phyloP scores from a whole-genome alignment of 2,113 vertebrate genomes.

The Micromys minutus region DNA sequence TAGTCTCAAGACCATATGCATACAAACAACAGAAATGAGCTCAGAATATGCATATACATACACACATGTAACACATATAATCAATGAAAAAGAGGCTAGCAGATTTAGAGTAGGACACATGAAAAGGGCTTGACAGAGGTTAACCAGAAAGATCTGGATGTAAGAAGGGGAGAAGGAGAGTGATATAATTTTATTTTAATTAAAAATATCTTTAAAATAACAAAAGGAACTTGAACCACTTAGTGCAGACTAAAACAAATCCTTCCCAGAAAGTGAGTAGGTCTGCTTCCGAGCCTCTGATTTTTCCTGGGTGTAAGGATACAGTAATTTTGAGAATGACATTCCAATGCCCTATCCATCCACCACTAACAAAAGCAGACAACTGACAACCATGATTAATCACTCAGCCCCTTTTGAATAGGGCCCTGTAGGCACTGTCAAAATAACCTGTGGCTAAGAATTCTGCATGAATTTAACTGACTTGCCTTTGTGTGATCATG shows the following conservation, averaged over 20 bases:
- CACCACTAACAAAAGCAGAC: not conserved
- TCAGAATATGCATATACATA: not conserved
- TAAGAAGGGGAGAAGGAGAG: too few species aligned
- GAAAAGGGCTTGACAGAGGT: not conserved
- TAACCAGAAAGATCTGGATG: not conserved
- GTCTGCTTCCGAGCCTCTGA: not conserved
- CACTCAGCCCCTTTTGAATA: not conserved
- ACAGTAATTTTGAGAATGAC: not conserved
- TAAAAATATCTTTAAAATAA: not conserved
- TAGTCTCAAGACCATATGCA: not conserved
- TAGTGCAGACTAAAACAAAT: not conserved
- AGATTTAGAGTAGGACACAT: not conserved
- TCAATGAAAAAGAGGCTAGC: not conserved
- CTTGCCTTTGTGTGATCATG: not conserved
- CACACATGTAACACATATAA: not conserved
- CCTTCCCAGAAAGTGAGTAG: not conserved
- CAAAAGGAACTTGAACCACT: not conserved
- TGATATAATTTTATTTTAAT: not conserved
- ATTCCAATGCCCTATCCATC: not conserved
- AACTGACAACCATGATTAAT: not conserved
- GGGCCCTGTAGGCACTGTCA: not conserved
- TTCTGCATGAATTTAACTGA: slow-evolving; percentile 6
- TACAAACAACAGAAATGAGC: not conserved
- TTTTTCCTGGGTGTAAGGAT: not conserved
- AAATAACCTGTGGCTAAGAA: not conserved